Base-by-base conservation (phyloP, 2,888 invertebrate genomes). In the Drosophila stalkeri region DNA sequence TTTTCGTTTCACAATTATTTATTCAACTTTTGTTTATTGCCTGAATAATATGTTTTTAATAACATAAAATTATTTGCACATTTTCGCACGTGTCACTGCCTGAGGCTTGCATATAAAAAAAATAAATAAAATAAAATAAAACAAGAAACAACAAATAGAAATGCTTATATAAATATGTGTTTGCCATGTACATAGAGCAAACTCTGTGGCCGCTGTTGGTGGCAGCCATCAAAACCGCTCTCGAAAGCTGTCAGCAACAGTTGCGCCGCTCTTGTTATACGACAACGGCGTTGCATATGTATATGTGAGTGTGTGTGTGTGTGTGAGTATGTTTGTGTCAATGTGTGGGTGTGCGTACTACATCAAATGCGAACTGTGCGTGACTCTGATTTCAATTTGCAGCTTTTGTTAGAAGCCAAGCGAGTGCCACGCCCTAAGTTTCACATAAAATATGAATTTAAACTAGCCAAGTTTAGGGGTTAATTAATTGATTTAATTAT, bases 211-310 rank as follows among this genome's bases (percentile, higher is more conserved):
- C 37, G 41, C 83, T 88, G 88, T 54, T 27, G 39, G 33, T 70
- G 75, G 59, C 86, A 83, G 77, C 47, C 81, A 72, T 71, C 72
- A 80, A 71, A 75, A 43, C 66, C 71, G 52, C 44, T 54, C 66
- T 70, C 55, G 49, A 67, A 57, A 62, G 75, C 81, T 85, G 89
- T 83, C 87, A 83, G 85, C 81, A 86, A 86, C 89, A 86, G 86
- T 86, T 82, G 76, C 69, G 72, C 65, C 54, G 35, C 64, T 55
- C 41, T 60, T 67, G 72, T 82, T 73, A 62, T 68, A 60, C 67
- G 60, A 69, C 63, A 69, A 46, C 67, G 64, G 66, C 64, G 6
- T 79, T 72, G 64, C 72, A 72, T 59, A 64, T 77, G 49, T 47
- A 27, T 41, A 16, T 43, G 44, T 55, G 33, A 23, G 18, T 52